Conservation (phyloP, 1,140 invertebrate species). For the Probaryconus sp. region DNA sequence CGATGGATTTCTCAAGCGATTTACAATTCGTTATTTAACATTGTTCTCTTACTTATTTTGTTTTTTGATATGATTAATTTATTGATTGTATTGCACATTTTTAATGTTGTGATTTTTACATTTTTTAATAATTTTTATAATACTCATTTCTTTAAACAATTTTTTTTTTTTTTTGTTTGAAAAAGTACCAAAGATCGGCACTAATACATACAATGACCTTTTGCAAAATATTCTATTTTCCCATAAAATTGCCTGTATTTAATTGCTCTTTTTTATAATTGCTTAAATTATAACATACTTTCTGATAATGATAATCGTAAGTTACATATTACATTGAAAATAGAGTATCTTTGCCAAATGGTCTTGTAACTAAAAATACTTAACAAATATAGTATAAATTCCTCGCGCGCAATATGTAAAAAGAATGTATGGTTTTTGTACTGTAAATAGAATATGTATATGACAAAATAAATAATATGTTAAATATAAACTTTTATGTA, state of each 20-base stretch:
- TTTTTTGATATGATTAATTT: slow-evolving; percentile 9
- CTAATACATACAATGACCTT: background rate
- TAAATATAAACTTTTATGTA: slow-evolving; percentile 6
- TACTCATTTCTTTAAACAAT: slow-evolving; percentile 17
- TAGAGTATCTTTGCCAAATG: slow-evolving; percentile 6
- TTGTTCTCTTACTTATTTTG: no score
- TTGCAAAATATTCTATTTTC: slow-evolving; percentile 1
- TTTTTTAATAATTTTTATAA: slow-evolving; percentile 8
- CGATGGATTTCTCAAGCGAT: no score
- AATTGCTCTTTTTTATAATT: no score
- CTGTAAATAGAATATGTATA: slow-evolving; percentile 43
- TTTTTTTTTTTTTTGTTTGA: background rate
- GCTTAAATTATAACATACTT: no score
- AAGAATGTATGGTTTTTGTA: slow-evolving; percentile 44
- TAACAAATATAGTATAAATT: slow-evolving; percentile 28
- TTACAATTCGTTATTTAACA: no score
- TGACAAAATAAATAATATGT: slow-evolving; percentile 28
- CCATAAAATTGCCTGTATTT: background rate
- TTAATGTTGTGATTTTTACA: no score
- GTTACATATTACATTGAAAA: slow-evolving; percentile 12
- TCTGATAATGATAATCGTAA: background rate
- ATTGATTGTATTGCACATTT: background rate
- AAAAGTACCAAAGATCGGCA: slow-evolving; percentile 21
- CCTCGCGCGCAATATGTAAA: slow-evolving; percentile 22
- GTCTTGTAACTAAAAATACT: slow-evolving; percentile 17